Percentiles rank a stretch among this genome's conserved stretches.
These are phyloP conservation scores for Brachypterus glaber DNA, from an alignment of 2,888 invertebrate species.

Conservation along the genomic window DNA sequence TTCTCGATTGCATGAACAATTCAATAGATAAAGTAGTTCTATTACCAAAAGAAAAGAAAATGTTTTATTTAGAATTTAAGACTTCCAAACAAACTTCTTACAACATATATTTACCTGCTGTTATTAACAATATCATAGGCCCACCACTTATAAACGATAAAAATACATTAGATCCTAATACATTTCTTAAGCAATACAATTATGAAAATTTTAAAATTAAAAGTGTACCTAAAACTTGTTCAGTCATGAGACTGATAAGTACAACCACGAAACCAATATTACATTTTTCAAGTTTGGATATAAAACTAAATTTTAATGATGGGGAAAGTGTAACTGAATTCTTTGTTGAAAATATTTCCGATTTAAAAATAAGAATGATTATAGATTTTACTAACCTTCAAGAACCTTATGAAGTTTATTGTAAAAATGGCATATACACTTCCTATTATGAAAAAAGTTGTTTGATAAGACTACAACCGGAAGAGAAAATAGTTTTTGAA, in stretches of 20 bases:
- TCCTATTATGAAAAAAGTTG: background rate
- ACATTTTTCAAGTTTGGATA: too few species aligned
- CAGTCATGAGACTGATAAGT: too few species aligned
- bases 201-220: too few species aligned
- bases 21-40: slow-evolving; percentile 26
- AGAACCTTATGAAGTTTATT: background rate
- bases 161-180: slow-evolving; percentile 12
- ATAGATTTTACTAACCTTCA: background rate
- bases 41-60: slow-evolving; percentile 25
- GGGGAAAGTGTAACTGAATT: too few species aligned
- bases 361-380: slow-evolving; percentile 2
- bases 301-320: too few species aligned
- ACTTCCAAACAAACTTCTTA: slow-evolving; percentile 43
- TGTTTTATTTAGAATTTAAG: slow-evolving; percentile 37
- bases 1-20: too few species aligned
- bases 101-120: slow-evolving; percentile 49
- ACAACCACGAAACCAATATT: too few species aligned
- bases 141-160: slow-evolving; percentile 39
- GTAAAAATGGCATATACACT: background rate
- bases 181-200: too few species aligned
- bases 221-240: too few species aligned
- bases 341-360: slow-evolving; percentile 1
- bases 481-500: slow-evolving; percentile 25
- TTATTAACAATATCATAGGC: slow-evolving; percentile 50
- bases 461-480: slow-evolving; percentile 19